Conservation (phyloP, 2,888 invertebrate genomes). For the Maniola hyperantus region DNA sequence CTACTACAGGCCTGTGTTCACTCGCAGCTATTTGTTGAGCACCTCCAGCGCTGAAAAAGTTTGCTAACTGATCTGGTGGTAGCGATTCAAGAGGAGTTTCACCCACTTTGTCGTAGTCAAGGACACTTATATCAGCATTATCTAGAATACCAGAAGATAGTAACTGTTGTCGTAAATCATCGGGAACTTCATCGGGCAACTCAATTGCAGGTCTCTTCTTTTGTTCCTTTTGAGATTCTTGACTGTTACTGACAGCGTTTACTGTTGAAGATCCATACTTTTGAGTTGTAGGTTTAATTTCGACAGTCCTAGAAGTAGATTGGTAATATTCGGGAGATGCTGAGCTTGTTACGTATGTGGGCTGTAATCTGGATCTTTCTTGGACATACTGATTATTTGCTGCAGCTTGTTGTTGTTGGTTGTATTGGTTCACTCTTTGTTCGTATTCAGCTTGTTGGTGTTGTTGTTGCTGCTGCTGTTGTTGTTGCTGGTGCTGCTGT, state of each 20-base stretch:
- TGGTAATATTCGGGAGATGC: conserved; percentile 66
- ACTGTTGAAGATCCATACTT: conserved; percentile 75
- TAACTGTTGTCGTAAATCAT: conserved; percentile 91
- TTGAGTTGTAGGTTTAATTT: conserved; percentile 78
- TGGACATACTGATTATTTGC: conserved; percentile 64
- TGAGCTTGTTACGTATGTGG: conserved; percentile 59
- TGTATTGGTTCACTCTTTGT: conserved; percentile 50
- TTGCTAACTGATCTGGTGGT: conserved; percentile 92
- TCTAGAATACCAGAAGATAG: conserved; percentile 92
- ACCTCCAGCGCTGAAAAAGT: conserved; percentile 93
- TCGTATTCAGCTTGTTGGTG: conserved; percentile 51
- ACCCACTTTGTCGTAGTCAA: conserved; percentile 94
- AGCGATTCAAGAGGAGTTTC: conserved; percentile 91
- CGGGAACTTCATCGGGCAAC: conserved; percentile 94
- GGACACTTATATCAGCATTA: conserved; percentile 93
- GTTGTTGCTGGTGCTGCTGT: conserved; percentile 65
- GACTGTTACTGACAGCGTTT: conserved; percentile 71
- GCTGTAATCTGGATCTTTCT: conserved; percentile 66
- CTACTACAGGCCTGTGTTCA: conserved; percentile 86
- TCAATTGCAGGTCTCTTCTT: conserved; percentile 82
- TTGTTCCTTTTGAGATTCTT: conserved; percentile 74
- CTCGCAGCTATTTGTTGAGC: conserved; percentile 87
- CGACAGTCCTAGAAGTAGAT: conserved; percentile 71
- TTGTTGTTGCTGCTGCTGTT: conserved; percentile 62
- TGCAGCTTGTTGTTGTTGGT: conserved; percentile 50